Conservation (phyloP, 2,113 vertebrate genomes). For the Myrmecophaga tridactyla region DNA sequence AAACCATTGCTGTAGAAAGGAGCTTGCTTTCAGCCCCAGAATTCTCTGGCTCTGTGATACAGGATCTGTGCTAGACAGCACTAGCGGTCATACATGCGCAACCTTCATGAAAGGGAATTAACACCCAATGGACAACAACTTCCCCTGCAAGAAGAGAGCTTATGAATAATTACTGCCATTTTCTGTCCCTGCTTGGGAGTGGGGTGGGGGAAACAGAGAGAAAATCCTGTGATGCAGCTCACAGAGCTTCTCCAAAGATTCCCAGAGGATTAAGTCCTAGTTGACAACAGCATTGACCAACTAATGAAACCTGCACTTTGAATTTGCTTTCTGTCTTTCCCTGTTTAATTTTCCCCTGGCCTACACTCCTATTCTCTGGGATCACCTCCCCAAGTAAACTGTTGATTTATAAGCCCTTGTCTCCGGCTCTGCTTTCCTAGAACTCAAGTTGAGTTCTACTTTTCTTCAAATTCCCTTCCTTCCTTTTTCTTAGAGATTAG, state of each 20-base stretch:
- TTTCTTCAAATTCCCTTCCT: not conserved
- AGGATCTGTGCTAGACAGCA: not conserved
- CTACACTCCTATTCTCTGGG: not conserved
- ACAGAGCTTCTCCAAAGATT: not conserved
- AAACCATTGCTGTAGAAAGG: not conserved
- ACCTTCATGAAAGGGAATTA: not conserved
- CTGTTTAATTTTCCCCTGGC: not conserved
- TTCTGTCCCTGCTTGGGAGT: not conserved
- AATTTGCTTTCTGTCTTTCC: not conserved
- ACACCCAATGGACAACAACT: not conserved
- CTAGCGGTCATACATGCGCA: not conserved
- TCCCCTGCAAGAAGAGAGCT: not conserved
- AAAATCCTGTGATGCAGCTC: not conserved
- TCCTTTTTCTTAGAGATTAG: not conserved
- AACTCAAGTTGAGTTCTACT: not conserved
- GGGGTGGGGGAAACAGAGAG: not conserved
- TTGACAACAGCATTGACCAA: not conserved
- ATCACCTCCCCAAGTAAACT: not conserved
- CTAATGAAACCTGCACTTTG: not conserved
- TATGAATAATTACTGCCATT: not conserved
- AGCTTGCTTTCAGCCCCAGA: not conserved
- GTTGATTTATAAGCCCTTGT: not conserved
- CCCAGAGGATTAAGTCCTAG: not conserved
- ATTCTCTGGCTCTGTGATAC: not conserved
- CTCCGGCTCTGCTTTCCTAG: not conserved